phyloP scores from a whole-genome alignment of 1,140 invertebrate species.

The Periplaneta americana region DNA sequence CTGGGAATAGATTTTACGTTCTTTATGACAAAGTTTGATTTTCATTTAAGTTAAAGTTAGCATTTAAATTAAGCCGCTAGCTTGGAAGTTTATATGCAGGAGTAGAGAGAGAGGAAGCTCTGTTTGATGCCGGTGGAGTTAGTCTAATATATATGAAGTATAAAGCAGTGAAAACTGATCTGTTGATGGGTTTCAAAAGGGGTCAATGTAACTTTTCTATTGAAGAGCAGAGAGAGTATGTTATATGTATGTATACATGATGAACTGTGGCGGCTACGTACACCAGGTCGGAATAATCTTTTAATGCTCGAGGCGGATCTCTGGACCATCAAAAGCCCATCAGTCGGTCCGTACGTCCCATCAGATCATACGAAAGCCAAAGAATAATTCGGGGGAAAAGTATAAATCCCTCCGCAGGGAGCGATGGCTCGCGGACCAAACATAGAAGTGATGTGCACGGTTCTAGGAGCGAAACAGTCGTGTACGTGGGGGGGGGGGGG shows the following conservation, averaged over 20 bases:
- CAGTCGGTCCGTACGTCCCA: slow-evolving; percentile 3
- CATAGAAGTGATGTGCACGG: neutral
- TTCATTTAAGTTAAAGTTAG: neutral
- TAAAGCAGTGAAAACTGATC: slow-evolving; percentile 8
- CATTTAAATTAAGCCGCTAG: neutral
- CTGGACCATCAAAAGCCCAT: slow-evolving; percentile 4
- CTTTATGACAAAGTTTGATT: neutral
- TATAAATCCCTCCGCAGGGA: neutral
- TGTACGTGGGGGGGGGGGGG: neutral
- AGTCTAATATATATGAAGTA: neutral
- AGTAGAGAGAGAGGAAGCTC: no score
- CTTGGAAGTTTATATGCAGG: neutral
- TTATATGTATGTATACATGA: no score
- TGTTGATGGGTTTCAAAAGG: slow-evolving; percentile 4
- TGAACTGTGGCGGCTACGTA: neutral
- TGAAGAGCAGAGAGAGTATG: neutral
- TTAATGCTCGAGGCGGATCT: slow-evolving; percentile 10
- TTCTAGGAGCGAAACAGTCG: neutral
- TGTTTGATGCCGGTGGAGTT: neutral
- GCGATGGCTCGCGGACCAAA: neutral
- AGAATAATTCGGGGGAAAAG: slow-evolving; percentile 6
- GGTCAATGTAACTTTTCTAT: slow-evolving; percentile 13
- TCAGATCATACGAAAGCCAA: slow-evolving; percentile 8
- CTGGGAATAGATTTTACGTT: no score
- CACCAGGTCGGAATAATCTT: slow-evolving; percentile 1